Conservation (phyloP, 2,113 vertebrate genomes). For the Paedocypris sp. region DNA sequence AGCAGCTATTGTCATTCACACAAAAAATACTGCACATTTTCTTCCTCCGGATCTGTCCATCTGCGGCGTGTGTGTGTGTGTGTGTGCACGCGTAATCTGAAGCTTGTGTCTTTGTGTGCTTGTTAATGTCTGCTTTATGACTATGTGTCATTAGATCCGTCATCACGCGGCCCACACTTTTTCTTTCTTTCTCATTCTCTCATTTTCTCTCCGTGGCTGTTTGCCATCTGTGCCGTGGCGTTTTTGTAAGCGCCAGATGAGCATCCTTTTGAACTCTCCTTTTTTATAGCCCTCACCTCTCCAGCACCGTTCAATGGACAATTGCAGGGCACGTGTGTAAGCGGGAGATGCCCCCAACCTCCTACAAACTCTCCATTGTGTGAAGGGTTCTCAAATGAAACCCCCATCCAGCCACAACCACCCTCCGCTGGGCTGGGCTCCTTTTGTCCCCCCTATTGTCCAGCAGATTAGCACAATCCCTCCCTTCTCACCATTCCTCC, state of each 20-base stretch:
- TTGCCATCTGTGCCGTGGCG: constrained; percentile 58
- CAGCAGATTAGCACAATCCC: constrained; percentile 46
- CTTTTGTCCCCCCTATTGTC: constrained; percentile 44
- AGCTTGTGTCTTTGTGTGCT: not conserved
- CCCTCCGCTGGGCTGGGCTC: constrained; percentile 27
- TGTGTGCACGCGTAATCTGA: not conserved
- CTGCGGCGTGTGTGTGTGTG: not conserved
- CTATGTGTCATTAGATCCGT: not conserved
- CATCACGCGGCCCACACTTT: not conserved
- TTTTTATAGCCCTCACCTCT: constrained; percentile 21
- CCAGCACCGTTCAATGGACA: constrained; percentile 38
- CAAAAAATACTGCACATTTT: not conserved
- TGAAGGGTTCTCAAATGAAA: not conserved
- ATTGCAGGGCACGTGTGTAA: constrained; percentile 50
- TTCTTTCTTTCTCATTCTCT: not conserved
- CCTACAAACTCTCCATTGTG: constrained; percentile 30
- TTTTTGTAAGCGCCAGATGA: constrained; percentile 49
- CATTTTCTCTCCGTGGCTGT: constrained; percentile 41
- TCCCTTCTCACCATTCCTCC: constrained; percentile 6
- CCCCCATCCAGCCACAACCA: constrained; percentile 17
- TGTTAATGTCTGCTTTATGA: not conserved
- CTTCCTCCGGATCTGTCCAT: not conserved
- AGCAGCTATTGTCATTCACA: constrained; percentile 10
- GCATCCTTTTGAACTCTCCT: constrained; percentile 38
- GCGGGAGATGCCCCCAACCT: constrained; percentile 30